These are phyloP conservation scores for Linnaemya tessellans DNA, from an alignment of 2,888 invertebrate species.

Conservation along the genomic window DNA sequence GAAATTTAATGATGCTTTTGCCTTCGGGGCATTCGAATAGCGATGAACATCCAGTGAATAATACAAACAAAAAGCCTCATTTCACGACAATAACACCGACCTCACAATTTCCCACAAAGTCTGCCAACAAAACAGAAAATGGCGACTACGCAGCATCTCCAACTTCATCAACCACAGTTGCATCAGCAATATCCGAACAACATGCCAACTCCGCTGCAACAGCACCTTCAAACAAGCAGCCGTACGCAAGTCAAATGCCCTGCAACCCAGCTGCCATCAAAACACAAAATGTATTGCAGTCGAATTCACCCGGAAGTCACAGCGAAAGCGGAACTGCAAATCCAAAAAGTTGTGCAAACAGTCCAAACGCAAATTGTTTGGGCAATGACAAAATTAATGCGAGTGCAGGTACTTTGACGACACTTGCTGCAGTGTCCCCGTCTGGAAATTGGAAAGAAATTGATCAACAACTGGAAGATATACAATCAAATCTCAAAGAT, in stretches of 20 bases:
- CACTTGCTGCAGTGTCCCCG: conserved; percentile 64
- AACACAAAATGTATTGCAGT: conserved; percentile 56
- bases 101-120: conserved; percentile 75
- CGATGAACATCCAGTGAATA: conserved; percentile 80
- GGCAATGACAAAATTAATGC: conserved; percentile 53
- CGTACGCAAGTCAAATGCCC: conserved; percentile 38
- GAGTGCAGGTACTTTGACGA: conserved; percentile 49
- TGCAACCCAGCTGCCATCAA: not conserved
- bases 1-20: conserved; percentile 82
- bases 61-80: conserved; percentile 73
- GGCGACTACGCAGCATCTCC: conserved; percentile 44
- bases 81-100: conserved; percentile 79
- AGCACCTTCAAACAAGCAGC: conserved; percentile 41
- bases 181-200: conserved; percentile 56
- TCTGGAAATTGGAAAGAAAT: conserved; percentile 81
- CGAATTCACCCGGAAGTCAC: conserved; percentile 76
- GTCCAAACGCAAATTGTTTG: conserved; percentile 37
- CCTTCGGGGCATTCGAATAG: conserved; percentile 83
- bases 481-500: conserved; percentile 86
- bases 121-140: conserved; percentile 67
- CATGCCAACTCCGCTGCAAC: conserved; percentile 55
- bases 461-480: conserved; percentile 84
- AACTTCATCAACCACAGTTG: conserved; percentile 27
- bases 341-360: conserved; percentile 64
- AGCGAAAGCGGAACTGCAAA: conserved; percentile 76